A percentile compares a stretch with the other conserved stretches of the same genome.
Evolutionary conservation across 2,888 invertebrate genomes (phyloP).

Genomic region (Dynastes maya): DNA sequence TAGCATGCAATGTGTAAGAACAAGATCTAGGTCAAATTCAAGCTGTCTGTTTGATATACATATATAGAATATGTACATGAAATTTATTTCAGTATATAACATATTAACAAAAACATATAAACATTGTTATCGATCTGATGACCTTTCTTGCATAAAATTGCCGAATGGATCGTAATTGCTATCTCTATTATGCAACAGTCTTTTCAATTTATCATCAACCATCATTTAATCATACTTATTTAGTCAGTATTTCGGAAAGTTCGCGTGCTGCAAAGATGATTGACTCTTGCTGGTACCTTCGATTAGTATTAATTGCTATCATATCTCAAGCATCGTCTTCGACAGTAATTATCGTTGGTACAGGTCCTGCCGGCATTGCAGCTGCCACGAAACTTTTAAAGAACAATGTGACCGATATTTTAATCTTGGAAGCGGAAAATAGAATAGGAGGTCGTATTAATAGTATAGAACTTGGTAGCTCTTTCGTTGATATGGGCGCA

Average conservation of each 20-base stretch:
- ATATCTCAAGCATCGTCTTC: conserved; percentile 1
- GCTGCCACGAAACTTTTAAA: conserved; percentile 71
- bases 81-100: too few relatives aligned
- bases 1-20: not conserved
- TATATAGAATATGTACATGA: too few relatives aligned
- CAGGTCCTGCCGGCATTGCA: conserved; percentile 74
- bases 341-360: conserved; percentile 72
- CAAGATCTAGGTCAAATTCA: too few relatives aligned
- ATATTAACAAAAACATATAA: too few relatives aligned
- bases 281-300: not conserved
- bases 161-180: not conserved
- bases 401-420: conserved; percentile 70
- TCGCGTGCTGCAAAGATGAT: conserved; percentile 3
- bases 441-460: conserved; percentile 66
- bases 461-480: conserved; percentile 58
- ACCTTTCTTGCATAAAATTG: conserved; percentile 33
- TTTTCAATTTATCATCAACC: not conserved
- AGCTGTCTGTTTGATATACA: too few relatives aligned
- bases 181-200: conserved; percentile 13
- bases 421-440: conserved; percentile 69
- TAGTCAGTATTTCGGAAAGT: not conserved
- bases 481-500: conserved; percentile 64
- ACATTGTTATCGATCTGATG: conserved; percentile 3
- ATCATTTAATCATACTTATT: not conserved
- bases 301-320: not conserved